phyloP scores from a whole-genome alignment of 2,888 invertebrate genomes.

The Scotopteryx bipunctaria region DNA sequence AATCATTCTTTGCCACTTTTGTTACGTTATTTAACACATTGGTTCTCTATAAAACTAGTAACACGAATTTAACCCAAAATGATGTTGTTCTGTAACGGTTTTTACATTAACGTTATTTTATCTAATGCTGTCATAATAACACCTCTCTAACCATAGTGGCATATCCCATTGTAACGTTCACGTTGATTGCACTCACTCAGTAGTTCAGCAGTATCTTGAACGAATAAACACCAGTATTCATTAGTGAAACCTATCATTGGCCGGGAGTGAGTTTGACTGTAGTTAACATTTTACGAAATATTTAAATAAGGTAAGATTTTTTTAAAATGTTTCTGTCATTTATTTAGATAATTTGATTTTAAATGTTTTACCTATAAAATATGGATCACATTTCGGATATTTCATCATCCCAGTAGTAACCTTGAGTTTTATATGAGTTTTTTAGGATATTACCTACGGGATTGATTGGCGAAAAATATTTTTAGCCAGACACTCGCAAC shows the following conservation, averaged over 20 bases:
- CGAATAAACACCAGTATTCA: constrained; percentile 11
- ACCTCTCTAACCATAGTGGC: too few species aligned
- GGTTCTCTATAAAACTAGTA: too few species aligned
- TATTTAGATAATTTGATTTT: background rate
- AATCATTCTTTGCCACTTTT: too few species aligned
- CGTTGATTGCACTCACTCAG: constrained; percentile 3
- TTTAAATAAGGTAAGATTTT: constrained; percentile 14
- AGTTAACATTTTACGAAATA: constrained; percentile 26
- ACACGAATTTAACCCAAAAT: too few species aligned
- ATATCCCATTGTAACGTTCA: background rate
- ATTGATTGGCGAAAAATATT: constrained; percentile 26
- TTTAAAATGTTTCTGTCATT: background rate
- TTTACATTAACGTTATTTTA: too few species aligned
- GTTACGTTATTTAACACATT: too few species aligned
- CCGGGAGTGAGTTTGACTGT: constrained; percentile 35
- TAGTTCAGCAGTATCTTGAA: too few species aligned
- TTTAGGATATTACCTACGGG: constrained; percentile 28
- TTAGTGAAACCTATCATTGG: constrained; percentile 32
- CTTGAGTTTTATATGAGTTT: constrained; percentile 35
- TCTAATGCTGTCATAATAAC: too few species aligned
- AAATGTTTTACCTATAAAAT: background rate
- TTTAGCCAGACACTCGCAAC: constrained; percentile 21
- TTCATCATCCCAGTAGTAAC: constrained; percentile 29
- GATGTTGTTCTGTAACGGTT: too few species aligned
- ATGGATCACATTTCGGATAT: constrained; percentile 5